Conservation (phyloP, 2,888 invertebrate species). For the Neocrepidodera transversa region DNA sequence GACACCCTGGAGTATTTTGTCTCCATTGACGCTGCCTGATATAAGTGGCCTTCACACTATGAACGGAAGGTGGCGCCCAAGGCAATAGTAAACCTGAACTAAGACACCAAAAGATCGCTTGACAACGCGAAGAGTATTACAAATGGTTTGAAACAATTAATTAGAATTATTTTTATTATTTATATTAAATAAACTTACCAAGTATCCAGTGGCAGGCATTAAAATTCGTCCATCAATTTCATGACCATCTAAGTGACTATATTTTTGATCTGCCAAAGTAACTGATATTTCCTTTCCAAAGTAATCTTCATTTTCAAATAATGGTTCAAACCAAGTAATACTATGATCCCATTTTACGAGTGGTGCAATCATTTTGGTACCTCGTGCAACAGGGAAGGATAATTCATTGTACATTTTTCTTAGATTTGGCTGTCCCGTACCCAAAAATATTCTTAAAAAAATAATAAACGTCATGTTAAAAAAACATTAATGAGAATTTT, state of each 20-base stretch:
- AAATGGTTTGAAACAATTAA: no score
- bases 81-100: no score
- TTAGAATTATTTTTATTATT: neutral
- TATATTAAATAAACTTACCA: slow-evolving; percentile 43
- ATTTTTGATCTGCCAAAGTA: slow-evolving; percentile 54
- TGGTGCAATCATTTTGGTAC: slow-evolving; percentile 83
- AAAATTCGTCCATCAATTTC: slow-evolving; percentile 49
- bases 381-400: slow-evolving; percentile 82
- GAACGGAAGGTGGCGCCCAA: no score
- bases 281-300: slow-evolving; percentile 85
- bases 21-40: no score
- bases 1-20: no score
- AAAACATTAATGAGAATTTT: no score
- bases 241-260: slow-evolving; percentile 43
- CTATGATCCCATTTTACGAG: slow-evolving; percentile 88
- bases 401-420: slow-evolving; percentile 75
- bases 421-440: slow-evolving; percentile 78
- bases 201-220: slow-evolving; percentile 70
- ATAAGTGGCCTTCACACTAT: no score
- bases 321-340: slow-evolving; percentile 76
- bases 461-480: neutral
- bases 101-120: no score
- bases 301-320: slow-evolving; percentile 71
- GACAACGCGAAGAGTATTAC: no score
- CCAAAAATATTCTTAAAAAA: slow-evolving; percentile 70